phyloP scores from a whole-genome alignment of 2,113 vertebrate species.

The Phoenicopterus ruber region DNA sequence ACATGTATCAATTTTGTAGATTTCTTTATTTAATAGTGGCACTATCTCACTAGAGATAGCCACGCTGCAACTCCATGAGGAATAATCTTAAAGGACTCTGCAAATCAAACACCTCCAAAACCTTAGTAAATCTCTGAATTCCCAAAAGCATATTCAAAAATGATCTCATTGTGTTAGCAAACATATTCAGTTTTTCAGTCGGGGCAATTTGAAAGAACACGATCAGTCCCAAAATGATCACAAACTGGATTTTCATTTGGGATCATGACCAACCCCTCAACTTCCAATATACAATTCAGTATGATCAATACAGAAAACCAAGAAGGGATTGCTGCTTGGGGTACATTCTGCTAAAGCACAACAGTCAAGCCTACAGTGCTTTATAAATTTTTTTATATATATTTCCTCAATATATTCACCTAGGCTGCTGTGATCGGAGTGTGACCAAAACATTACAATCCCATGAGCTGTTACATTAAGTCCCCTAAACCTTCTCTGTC shows the following conservation, averaged over 20 bases:
- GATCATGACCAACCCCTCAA: background rate
- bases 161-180: background rate
- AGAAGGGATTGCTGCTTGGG: background rate
- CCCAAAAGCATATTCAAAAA: background rate
- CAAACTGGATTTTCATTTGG: background rate
- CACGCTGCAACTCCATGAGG: background rate
- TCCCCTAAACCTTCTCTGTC: background rate
- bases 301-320: background rate
- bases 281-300: background rate
- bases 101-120: background rate
- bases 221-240: background rate
- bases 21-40: background rate
- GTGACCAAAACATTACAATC: background rate
- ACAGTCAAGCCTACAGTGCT: background rate
- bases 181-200: background rate
- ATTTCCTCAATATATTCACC: background rate
- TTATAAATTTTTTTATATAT: background rate
- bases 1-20: background rate
- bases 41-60: background rate
- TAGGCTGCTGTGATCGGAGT: background rate
- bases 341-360: background rate
- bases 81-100: background rate
- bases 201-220: background rate
- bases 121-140: background rate
- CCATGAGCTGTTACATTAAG: background rate